These are phyloP conservation scores for Drosophila prostipennis DNA, from an alignment of 2,888 invertebrate species.

Conservation along the genomic window DNA sequence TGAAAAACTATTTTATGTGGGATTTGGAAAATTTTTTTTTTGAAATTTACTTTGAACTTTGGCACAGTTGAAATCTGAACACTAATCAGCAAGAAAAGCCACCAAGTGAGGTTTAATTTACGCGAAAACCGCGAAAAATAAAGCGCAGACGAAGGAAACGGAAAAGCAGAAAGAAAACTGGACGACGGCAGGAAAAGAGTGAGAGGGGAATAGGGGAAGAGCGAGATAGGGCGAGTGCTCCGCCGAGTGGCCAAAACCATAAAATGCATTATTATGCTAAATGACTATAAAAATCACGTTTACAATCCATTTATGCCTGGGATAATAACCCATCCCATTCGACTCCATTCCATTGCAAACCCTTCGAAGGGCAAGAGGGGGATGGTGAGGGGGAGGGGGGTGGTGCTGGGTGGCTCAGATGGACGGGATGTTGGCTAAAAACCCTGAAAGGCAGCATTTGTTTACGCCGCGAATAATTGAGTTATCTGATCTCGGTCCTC, in stretches of 20 bases:
- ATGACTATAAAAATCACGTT: conserved; percentile 84
- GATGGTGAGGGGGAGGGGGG: not conserved
- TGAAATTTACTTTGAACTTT: no score
- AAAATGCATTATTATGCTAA: conserved; percentile 84
- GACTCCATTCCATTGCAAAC: conserved; percentile 36
- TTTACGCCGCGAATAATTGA: conserved; percentile 83
- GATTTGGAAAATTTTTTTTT: no score
- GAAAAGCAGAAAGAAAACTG: not conserved
- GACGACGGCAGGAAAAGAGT: not conserved
- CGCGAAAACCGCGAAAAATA: conserved; percentile 23
- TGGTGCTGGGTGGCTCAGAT: conserved; percentile 6
- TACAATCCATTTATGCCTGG: conserved; percentile 83
- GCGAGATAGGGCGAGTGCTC: conserved; percentile 12
- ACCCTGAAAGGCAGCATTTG: conserved; percentile 79
- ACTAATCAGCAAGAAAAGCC: conserved; percentile 23
- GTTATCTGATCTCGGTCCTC: conserved; percentile 81
- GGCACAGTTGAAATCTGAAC: conserved; percentile 62
- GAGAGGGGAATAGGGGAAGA: not conserved
- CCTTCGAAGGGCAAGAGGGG: conserved; percentile 1
- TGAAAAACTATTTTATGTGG: no score
- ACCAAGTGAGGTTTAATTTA: conserved; percentile 56
- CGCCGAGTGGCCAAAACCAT: conserved; percentile 65
- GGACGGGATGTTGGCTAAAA: conserved; percentile 55
- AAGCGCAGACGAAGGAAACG: conserved; percentile 1
- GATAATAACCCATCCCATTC: conserved; percentile 81